phyloP scores from a whole-genome alignment of 1,140 invertebrate species.

The Vanessa atalanta region DNA sequence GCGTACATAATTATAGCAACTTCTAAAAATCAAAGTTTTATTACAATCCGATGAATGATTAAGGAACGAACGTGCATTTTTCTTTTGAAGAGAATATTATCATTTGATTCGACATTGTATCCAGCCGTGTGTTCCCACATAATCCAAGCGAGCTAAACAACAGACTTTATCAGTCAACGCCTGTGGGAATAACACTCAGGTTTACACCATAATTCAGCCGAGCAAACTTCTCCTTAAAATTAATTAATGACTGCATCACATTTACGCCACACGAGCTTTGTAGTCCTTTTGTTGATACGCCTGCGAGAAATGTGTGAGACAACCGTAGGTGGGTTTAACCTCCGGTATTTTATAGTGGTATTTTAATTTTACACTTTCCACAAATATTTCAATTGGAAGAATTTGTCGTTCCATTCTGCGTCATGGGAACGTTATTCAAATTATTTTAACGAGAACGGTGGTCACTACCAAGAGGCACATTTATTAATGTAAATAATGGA shows the following conservation, averaged over 20 bases:
- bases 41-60: too few species aligned
- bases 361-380: conserved; percentile 1
- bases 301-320: conserved; percentile 2
- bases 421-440: not conserved
- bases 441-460: too few species aligned
- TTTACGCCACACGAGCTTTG: conserved; percentile 32
- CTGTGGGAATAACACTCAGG: conserved; percentile 37
- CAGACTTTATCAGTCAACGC: conserved; percentile 40
- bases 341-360: conserved; percentile 2
- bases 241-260: conserved; percentile 39
- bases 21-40: too few species aligned
- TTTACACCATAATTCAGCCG: conserved; percentile 40
- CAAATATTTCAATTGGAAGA: not conserved
- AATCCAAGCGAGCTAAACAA: conserved; percentile 32
- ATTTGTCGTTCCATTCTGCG: not conserved
- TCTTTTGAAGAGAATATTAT: not conserved
- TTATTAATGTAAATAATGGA: too few species aligned
- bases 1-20: too few species aligned
- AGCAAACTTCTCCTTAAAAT: conserved; percentile 35
- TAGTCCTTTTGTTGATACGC: conserved; percentile 29
- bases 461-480: too few species aligned
- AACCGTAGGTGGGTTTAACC: not conserved
- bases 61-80: too few species aligned
- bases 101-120: not conserved
- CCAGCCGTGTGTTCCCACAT: conserved; percentile 18